Percentiles rank a stretch among this genome's conserved stretches.
Evolutionary conservation across 2,113 vertebrate genomes (phyloP).

Genomic region (Rousettus leschenaultii): DNA sequence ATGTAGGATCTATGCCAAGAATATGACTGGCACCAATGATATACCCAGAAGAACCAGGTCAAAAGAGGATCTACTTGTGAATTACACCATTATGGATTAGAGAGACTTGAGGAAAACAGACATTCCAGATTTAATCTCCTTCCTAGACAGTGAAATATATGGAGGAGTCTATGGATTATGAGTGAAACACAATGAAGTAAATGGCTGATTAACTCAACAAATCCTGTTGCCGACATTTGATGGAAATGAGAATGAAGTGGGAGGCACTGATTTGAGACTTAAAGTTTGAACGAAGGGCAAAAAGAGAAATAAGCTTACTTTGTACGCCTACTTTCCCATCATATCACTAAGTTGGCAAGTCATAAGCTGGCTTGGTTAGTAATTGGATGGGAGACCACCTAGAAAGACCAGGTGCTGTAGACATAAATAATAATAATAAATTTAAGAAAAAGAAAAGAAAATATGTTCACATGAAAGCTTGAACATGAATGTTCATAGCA

Average conservation of each 20-base stretch:
- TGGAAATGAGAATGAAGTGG: neutral
- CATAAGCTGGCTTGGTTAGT: neutral
- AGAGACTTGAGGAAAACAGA: neutral
- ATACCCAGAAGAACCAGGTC: too few species aligned
- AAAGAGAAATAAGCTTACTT: neutral
- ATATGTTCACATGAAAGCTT: neutral
- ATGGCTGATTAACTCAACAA: neutral
- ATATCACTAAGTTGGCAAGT: neutral
- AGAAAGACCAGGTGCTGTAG: too few species aligned
- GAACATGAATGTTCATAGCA: neutral
- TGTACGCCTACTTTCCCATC: neutral
- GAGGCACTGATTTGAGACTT: neutral
- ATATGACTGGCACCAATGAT: too few species aligned
- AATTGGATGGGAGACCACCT: too few species aligned
- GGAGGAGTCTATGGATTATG: neutral
- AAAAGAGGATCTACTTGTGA: too few species aligned
- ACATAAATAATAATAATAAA: too few species aligned
- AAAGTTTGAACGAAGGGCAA: neutral
- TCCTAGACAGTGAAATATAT: neutral
- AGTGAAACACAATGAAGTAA: neutral
- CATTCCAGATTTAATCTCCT: neutral
- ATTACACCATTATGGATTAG: neutral
- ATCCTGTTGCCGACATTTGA: neutral
- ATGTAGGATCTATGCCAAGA: too few species aligned
- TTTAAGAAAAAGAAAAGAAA: too few species aligned